A percentile compares a stretch with the other conserved stretches of the same genome.
phyloP scores from a whole-genome alignment of 2,797 vertebrate genomes.

The Muscicapa striata region DNA sequence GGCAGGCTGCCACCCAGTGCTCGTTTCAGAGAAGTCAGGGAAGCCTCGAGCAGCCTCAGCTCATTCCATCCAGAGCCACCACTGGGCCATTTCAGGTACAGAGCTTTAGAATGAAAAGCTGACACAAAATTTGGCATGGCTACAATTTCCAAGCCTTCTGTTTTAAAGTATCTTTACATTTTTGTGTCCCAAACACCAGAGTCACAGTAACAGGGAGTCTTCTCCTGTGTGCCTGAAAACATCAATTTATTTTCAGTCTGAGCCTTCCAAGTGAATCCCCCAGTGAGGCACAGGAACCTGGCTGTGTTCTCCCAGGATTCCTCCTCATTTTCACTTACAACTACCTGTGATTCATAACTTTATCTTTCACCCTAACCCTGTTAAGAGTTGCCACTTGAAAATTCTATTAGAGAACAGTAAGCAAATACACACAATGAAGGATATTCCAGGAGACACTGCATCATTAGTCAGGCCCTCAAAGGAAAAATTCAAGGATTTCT shows the following conservation, averaged over 20 bases:
- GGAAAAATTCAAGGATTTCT: background rate
- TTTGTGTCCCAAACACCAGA: background rate
- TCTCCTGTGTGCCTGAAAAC: background rate
- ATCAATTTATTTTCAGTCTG: background rate
- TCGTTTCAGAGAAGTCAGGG: background rate
- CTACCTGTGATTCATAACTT: background rate
- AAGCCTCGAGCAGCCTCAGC: background rate
- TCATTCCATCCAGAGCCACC: background rate
- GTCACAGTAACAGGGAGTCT: background rate
- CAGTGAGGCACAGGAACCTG: background rate
- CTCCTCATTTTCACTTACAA: background rate
- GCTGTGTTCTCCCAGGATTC: background rate
- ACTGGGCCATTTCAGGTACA: background rate
- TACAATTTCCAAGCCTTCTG: background rate
- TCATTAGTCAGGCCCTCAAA: background rate
- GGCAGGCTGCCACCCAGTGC: conserved; percentile 47
- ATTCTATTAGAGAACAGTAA: background rate
- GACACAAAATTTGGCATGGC: background rate
- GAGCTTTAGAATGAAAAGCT: background rate
- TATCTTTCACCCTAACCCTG: background rate
- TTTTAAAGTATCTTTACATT: background rate
- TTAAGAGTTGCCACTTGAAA: background rate
- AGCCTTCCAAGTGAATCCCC: background rate
- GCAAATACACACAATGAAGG: background rate
- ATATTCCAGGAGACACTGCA: background rate